phyloP scores from a whole-genome alignment of 1,140 invertebrate species.

The Diuraphis noxia region DNA sequence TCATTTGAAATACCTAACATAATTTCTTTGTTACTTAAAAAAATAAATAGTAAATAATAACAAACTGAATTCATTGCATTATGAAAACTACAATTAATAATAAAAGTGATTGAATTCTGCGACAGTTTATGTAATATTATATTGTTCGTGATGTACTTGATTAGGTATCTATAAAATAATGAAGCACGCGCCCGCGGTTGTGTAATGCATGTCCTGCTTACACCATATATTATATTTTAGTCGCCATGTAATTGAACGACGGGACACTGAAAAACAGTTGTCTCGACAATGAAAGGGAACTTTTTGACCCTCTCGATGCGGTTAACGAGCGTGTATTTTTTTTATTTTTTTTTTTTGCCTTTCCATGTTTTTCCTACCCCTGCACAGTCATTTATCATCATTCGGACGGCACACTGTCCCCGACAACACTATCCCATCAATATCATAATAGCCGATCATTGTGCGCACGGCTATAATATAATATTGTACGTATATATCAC shows the following conservation, averaged over 20 bases:
- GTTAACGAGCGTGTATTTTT: constrained; percentile 51
- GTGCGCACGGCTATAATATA: neutral
- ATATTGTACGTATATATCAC: neutral
- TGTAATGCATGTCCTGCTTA: neutral
- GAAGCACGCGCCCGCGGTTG: neutral
- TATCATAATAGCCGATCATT: constrained; percentile 48
- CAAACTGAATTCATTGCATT: neutral
- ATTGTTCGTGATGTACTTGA: neutral
- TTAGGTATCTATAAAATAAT: constrained; percentile 23
- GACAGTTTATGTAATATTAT: neutral
- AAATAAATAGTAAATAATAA: neutral
- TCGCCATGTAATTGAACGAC: constrained; percentile 43
- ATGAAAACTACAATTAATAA: neutral
- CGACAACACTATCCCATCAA: constrained; percentile 46
- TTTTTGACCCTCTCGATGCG: constrained; percentile 47
- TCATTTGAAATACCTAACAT: neutral
- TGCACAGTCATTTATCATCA: constrained; percentile 43
- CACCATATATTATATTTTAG: neutral
- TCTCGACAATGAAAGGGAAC: constrained; percentile 47
- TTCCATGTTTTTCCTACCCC: constrained; percentile 10
- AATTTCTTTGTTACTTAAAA: neutral
- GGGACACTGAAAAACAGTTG: constrained; percentile 50
- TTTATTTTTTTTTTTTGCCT: neutral
- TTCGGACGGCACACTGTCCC: constrained; percentile 49
- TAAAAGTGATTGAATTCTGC: neutral